Evolutionary conservation across 2,113 vertebrate genomes (phyloP), one percentile per base, ranked within the genome.

Genomic region (Canis aureus): DNA sequence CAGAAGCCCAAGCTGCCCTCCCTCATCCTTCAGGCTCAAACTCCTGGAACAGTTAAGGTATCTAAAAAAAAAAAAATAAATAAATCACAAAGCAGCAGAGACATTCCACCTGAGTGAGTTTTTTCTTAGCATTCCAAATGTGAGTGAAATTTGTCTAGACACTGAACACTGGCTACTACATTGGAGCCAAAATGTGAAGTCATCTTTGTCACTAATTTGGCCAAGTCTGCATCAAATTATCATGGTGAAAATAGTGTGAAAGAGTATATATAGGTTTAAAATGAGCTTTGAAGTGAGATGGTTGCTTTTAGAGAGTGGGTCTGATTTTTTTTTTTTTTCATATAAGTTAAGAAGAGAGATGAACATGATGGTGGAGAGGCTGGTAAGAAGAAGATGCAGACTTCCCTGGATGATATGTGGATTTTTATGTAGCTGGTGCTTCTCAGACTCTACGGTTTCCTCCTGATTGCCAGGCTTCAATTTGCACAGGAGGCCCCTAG

Each of bases 401-500:
- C 60, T 38, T 23, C 25, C 64, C 25, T 43, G 23, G 29, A 43
- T 1, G 1, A 17, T 2, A 3, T 59, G 38, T 10, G 32, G n/a
- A 12, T 35, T 16, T 76, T 53, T 12, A 53, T 4, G 57, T 1
- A 29, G 35, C 79, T 16, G 19, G 23, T 2, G 2, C 19, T 49
- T 15, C 25, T 78, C 17, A 20, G 49, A 49, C 8, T 1, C 49
- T 43, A 1, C 0, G 23, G 27, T 78, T 27, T 43, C 29, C 23
- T 49, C 16, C 51, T 0, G 0, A 17, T 0, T 3, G 43, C 12
- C 51, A 53, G 55, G 7, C 20, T 60, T 27, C 22, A 23, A 12
- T 79, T 60, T 91, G 16, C 3, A 27, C 29, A 32, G 0, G 25
- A 82, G 66, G 7, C 16, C 53, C 19, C 38, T 35, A 23, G 76